These are phyloP conservation scores for Ammodytes dubius DNA, from an alignment of 2,113 vertebrate species.

Conservation along the genomic window DNA sequence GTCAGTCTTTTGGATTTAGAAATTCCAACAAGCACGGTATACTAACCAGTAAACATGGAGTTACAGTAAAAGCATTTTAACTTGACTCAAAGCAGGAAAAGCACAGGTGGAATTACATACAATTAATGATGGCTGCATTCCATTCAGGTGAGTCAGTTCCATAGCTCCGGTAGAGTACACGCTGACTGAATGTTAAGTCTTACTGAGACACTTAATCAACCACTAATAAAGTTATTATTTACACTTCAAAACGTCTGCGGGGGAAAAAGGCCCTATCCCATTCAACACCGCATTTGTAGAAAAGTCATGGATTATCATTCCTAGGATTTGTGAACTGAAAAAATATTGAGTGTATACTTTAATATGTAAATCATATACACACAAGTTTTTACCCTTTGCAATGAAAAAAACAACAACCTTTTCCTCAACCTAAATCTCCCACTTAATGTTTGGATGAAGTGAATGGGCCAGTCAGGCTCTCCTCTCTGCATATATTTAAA, in stretches of 20 bases:
- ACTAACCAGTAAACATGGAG: neutral
- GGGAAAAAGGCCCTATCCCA: neutral
- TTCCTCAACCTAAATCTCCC: slow-evolving; percentile 28
- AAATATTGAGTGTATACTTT: neutral
- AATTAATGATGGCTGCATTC: too few species aligned
- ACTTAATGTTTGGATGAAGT: slow-evolving; percentile 55
- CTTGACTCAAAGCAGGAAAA: too few species aligned
- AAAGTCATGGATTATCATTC: neutral
- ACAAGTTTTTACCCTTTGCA: neutral
- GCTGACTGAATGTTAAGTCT: too few species aligned
- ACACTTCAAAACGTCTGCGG: neutral
- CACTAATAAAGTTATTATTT: neutral
- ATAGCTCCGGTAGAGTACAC: too few species aligned
- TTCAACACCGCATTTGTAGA: neutral
- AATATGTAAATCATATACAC: neutral
- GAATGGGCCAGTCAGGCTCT: slow-evolving; percentile 56
- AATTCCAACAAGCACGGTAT: neutral
- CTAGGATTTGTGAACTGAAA: neutral
- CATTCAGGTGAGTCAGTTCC: too few species aligned
- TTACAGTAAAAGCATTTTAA: too few species aligned
- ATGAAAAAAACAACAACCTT: neutral
- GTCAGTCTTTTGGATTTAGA: neutral
- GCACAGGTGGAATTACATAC: too few species aligned
- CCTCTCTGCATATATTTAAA: slow-evolving; percentile 80
- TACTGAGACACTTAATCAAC: too few species aligned